These are phyloP conservation scores for Gari tellinella DNA, from an alignment of 2,888 invertebrate species.

Conservation along the genomic window DNA sequence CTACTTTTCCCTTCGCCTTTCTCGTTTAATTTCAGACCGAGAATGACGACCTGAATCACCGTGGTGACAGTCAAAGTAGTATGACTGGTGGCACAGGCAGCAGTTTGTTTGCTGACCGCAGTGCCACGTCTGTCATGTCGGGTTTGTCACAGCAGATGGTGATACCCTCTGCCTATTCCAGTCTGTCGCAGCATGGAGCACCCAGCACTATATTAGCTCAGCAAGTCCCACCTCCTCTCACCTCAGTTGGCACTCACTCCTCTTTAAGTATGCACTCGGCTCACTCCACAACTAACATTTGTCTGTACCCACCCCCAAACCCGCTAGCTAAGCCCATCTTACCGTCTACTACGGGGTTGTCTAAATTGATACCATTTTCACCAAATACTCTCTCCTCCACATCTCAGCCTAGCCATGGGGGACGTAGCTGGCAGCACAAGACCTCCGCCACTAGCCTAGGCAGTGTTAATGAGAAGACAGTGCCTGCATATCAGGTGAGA, in stretches of 20 bases:
- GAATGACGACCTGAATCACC: conserved; percentile 37
- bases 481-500: conserved; percentile 75
- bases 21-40: conserved; percentile 57
- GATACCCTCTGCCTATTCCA: conserved; percentile 8
- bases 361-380: conserved; percentile 61
- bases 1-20: conserved; percentile 25
- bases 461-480: conserved; percentile 74
- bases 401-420: conserved; percentile 71
- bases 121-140: conserved; percentile 34
- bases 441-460: conserved; percentile 64
- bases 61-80: conserved; percentile 45
- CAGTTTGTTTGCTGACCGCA: conserved; percentile 25
- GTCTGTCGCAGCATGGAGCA: conserved; percentile 11
- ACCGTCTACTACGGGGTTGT: conserved; percentile 50
- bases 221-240: conserved; percentile 12
- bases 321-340: conserved; percentile 62
- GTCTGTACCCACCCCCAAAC: conserved; percentile 64
- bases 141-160: conserved; percentile 29
- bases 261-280: conserved; percentile 22
- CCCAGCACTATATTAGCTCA: conserved; percentile 23
- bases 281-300: conserved; percentile 59
- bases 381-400: conserved; percentile 61
- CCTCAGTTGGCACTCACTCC: not conserved
- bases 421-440: conserved; percentile 72
- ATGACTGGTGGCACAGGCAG: conserved; percentile 25